These are phyloP conservation scores for Natator depressus DNA, from an alignment of 2,113 vertebrate genomes.

Conservation along the genomic window DNA sequence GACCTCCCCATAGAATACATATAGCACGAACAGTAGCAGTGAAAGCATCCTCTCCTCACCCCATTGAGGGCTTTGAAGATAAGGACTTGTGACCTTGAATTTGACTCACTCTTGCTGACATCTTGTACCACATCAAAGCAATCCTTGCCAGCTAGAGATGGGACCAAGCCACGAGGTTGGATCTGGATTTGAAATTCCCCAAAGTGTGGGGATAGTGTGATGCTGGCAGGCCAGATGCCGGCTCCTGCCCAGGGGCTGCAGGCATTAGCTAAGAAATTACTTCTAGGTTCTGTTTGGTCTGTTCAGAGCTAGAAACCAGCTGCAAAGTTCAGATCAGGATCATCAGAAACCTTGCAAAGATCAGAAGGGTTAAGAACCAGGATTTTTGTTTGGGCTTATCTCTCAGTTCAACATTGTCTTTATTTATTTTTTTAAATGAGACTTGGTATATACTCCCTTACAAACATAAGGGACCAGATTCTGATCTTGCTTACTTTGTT, in stretches of 20 bases:
- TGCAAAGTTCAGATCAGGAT: background rate
- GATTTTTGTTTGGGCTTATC: background rate
- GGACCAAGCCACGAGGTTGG: background rate
- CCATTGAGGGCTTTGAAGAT: background rate
- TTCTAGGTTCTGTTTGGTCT: background rate
- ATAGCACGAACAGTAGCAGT: background rate
- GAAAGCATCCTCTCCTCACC: background rate
- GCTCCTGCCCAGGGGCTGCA: background rate
- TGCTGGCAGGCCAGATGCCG: background rate
- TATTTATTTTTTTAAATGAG: background rate
- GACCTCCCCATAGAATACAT: background rate
- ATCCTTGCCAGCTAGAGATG: background rate
- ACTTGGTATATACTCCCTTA: background rate
- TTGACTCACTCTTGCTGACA: background rate
- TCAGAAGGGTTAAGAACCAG: background rate
- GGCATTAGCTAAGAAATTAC: background rate
- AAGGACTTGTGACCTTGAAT: background rate
- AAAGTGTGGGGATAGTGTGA: background rate
- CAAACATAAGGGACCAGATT: fast-evolving
- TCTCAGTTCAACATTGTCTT: background rate
- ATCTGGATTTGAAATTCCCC: fast-evolving
- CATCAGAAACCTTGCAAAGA: background rate
- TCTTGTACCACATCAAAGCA: background rate
- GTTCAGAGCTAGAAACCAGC: background rate
- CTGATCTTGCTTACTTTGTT: background rate